Evolutionary conservation across 2,888 invertebrate species (phyloP).

Genomic region (Rhagonycha fulva): DNA sequence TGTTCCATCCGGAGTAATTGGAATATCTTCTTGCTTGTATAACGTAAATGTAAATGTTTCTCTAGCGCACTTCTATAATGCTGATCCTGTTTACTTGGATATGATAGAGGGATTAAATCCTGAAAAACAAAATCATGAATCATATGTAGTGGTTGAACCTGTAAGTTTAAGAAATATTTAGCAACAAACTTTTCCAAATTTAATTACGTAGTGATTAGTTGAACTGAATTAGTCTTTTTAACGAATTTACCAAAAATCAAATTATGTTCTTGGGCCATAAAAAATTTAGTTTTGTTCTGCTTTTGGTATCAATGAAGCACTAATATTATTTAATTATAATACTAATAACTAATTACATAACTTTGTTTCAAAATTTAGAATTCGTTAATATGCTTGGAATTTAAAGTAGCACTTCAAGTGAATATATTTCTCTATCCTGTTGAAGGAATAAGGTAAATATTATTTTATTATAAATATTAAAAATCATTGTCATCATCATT

Average conservation of each 20-base stretch:
- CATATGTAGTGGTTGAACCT: constrained; percentile 78
- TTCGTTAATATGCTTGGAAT: background rate
- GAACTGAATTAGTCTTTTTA: too few species aligned
- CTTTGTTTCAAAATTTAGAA: background rate
- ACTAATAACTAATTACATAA: too few species aligned
- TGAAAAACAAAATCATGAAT: constrained; percentile 66
- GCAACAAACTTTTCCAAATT: too few species aligned
- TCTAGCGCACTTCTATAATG: constrained; percentile 82
- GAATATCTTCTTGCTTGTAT: constrained; percentile 77
- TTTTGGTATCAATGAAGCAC: too few species aligned
- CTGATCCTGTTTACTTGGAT: constrained; percentile 68
- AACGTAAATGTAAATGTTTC: constrained; percentile 84
- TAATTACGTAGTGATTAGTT: too few species aligned
- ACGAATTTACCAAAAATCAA: too few species aligned
- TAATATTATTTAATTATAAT: too few species aligned
- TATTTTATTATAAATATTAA: background rate
- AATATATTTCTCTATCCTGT: background rate
- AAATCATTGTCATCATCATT: too few species aligned
- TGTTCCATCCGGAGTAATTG: constrained; percentile 74
- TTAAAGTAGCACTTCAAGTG: background rate
- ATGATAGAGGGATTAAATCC: constrained; percentile 73
- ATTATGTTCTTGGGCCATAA: too few species aligned
- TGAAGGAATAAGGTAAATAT: background rate
- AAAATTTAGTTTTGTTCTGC: too few species aligned
- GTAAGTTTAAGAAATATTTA: too few species aligned